Conservation (phyloP, 2,888 invertebrate species). For the Thereva nobilitata region DNA sequence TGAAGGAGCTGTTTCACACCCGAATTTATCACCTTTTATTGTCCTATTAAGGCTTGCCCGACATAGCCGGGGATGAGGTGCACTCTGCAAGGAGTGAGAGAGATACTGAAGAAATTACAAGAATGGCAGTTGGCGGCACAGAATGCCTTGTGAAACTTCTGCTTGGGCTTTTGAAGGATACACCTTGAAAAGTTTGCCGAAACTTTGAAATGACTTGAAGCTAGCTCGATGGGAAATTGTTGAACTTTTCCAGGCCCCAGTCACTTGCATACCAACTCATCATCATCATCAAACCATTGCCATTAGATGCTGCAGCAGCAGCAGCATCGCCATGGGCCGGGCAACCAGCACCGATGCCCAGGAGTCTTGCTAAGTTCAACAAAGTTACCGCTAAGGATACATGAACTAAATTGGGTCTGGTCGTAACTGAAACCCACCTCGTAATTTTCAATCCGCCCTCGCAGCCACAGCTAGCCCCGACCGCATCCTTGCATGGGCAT, state of each 20-base stretch:
- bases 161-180: conserved; percentile 23
- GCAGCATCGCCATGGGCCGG: not conserved
- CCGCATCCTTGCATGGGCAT: conserved; percentile 32
- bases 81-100: not conserved
- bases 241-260: conserved; percentile 19
- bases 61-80: not conserved
- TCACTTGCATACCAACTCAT: conserved; percentile 32
- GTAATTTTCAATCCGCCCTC: conserved; percentile 38
- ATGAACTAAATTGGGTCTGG: conserved; percentile 40
- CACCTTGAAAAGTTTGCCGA: conserved; percentile 29
- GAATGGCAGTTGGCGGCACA: not conserved
- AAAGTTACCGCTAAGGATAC: conserved; percentile 37
- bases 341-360: conserved; percentile 25
- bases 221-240: conserved; percentile 20
- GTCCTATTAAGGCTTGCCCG: conserved; percentile 21
- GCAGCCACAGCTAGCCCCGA: conserved; percentile 23
- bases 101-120: not conserved
- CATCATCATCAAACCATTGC: conserved; percentile 20
- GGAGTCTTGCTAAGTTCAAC: conserved; percentile 30
- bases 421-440: conserved; percentile 41
- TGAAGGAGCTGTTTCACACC: conserved; percentile 26
- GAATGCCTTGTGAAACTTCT: conserved; percentile 13
- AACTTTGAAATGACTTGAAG: conserved; percentile 28
- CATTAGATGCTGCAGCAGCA: not conserved
- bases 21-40: conserved; percentile 34